Percentiles rank a stretch among this genome's conserved stretches.
phyloP scores from a whole-genome alignment of 1,140 invertebrate genomes.

The Sinella curviseta region DNA sequence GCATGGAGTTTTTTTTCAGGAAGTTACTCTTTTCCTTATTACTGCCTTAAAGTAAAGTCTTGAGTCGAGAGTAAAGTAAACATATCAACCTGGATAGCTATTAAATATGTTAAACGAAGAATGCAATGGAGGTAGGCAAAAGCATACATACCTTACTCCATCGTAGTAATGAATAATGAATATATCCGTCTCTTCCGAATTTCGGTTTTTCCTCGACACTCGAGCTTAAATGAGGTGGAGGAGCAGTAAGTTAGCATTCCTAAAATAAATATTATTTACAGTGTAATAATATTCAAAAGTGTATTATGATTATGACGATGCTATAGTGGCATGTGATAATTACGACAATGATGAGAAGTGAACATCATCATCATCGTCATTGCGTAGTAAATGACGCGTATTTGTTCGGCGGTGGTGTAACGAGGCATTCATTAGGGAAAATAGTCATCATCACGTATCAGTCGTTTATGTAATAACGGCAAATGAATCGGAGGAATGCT shows the following conservation, averaged over 20 bases:
- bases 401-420: slow-evolving; percentile 11
- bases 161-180: not conserved
- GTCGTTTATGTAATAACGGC: too few relatives aligned
- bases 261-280: not conserved
- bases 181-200: not conserved
- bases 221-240: not conserved
- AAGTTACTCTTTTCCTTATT: too few relatives aligned
- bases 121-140: too few relatives aligned
- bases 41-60: too few relatives aligned
- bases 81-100: too few relatives aligned
- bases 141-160: too few relatives aligned
- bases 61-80: too few relatives aligned
- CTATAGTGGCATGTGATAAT: not conserved
- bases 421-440: not conserved
- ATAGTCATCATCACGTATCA: not conserved
- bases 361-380: too few relatives aligned
- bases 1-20: too few relatives aligned
- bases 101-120: too few relatives aligned
- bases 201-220: not conserved
- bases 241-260: not conserved
- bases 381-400: slow-evolving; percentile 7
- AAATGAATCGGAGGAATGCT: too few relatives aligned
- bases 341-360: slow-evolving; percentile 7
- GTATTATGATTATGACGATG: not conserved
- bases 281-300: not conserved